Base-by-base conservation (phyloP, 2,797 vertebrate species). In the Catamblyrhynchus diadema region DNA sequence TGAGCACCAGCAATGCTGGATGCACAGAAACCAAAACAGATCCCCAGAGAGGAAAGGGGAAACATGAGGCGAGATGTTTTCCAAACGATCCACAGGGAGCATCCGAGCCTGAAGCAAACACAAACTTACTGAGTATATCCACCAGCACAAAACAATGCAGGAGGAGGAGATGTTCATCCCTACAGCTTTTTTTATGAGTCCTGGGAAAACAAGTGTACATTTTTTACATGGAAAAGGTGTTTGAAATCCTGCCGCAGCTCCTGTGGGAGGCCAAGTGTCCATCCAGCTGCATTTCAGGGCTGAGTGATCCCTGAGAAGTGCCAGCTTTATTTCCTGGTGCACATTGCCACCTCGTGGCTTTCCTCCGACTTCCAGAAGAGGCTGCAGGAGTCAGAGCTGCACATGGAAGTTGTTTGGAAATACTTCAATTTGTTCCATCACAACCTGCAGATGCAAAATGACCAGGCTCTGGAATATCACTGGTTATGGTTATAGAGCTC, bases 341-440 rank as follows among this genome's bases (percentile, higher is more conserved):
- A 95, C 91, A 97, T 88, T 95, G 98, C 97, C 98, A 98, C 94
- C 98, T 95, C 51, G 94, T 97, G 98, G 97, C 16, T 20, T 8
- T 5, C 37, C 17, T 8, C 8, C 56, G 30, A 2, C 13, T 56
- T 13, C 73, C 15, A 30, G 17, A 18, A 25, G 10, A 14, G 42
- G 19, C 48, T 22, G 41, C 39, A 7, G 15, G 21, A 51, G 4
- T 2, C 56, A 4, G 14, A 39, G 45, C 12, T 1, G 28, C 28
- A 24, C 41, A 17, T 0, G 2, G 3, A 51, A 60, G 30, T 7
- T 19, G 17, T 5, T 18, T 1, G 44, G 54, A 24, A 66, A 30
- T 6, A 18, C 4, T 37, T 25, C 18, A 10, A 2, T 10, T n/a
- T 28, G 25, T 23, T 65, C 8, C 19, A 23, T 15, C 54, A 3